These are phyloP conservation scores for Tachyglossus aculeatus DNA, from an alignment of 2,797 vertebrate genomes.

Conservation along the genomic window DNA sequence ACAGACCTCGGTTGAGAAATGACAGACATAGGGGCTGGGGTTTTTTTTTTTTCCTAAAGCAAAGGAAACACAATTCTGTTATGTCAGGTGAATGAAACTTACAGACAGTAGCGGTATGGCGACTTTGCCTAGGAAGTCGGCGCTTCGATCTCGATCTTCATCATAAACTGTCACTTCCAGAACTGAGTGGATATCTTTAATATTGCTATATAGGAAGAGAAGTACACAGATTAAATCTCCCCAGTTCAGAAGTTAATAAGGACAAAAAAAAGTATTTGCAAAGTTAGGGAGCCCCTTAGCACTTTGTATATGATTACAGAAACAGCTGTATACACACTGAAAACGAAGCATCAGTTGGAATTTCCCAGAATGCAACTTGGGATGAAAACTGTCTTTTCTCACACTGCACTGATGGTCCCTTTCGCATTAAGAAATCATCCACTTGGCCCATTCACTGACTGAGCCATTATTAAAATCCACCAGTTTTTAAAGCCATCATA, in stretches of 20 bases:
- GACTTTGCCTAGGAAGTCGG: conserved; percentile 98
- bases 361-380: conserved; percentile 44
- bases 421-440: too few species aligned
- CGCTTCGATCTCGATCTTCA: conserved; percentile 93
- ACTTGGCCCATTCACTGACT: not conserved
- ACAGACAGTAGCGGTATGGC: conserved; percentile 94
- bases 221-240: conserved; percentile 40
- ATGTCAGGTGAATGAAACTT: conserved; percentile 79
- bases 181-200: conserved; percentile 97
- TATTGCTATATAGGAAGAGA: conserved; percentile 81
- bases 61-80: conserved; percentile 65
- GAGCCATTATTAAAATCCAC: conserved; percentile 18
- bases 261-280: conserved; percentile 39
- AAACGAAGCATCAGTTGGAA: conserved; percentile 18
- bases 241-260: conserved; percentile 32
- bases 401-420: too few species aligned
- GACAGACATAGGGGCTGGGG: conserved; percentile 72
- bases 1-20: conserved; percentile 78
- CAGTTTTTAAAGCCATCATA: too few species aligned
- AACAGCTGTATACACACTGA: conserved; percentile 13
- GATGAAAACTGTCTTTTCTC: too few species aligned
- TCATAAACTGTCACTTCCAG: conserved; percentile 97
- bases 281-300: conserved; percentile 34
- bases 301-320: not conserved
- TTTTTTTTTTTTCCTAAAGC: conserved; percentile 44